A percentile compares a stretch with the other conserved stretches of the same genome.
These are phyloP conservation scores for Archips xylosteana DNA, from an alignment of 2,888 invertebrate species.

Conservation along the genomic window DNA sequence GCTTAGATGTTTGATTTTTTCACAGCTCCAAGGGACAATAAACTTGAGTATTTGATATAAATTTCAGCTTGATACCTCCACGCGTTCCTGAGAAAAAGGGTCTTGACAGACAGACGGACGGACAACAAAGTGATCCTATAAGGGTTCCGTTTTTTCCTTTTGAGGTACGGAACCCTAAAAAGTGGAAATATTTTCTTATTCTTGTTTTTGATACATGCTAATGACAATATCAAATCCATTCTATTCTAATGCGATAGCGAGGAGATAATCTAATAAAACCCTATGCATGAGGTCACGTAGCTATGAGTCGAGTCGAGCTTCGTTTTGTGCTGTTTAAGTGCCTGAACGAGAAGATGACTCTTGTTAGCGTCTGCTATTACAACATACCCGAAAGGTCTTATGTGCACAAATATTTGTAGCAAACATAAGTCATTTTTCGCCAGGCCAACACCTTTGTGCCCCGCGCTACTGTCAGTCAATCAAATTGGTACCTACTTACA, in stretches of 20 bases:
- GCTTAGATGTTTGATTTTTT: too few relatives aligned
- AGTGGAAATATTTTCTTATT: neutral
- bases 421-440: neutral
- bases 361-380: conserved; percentile 20
- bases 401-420: neutral
- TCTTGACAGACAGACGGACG: too few relatives aligned
- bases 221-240: neutral
- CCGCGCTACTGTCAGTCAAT: conserved; percentile 10
- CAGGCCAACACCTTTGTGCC: neutral
- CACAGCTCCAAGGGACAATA: too few relatives aligned
- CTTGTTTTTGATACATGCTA: neutral
- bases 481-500: conserved; percentile 7
- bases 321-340: conserved; percentile 27
- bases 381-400: conserved; percentile 3
- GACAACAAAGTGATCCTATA: too few relatives aligned
- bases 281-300: conserved; percentile 11
- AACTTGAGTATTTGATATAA: too few relatives aligned
- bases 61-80: too few relatives aligned
- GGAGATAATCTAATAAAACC: conserved; percentile 9
- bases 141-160: too few relatives aligned
- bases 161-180: too few relatives aligned
- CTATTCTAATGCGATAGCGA: conserved; percentile 3
- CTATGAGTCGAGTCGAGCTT: conserved; percentile 1
- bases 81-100: too few relatives aligned
- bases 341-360: conserved; percentile 30